Evolutionary conservation across 2,113 vertebrate genomes (phyloP), one percentile per base, ranked within the genome.

Genomic region (Rhagologus leucostigma): DNA sequence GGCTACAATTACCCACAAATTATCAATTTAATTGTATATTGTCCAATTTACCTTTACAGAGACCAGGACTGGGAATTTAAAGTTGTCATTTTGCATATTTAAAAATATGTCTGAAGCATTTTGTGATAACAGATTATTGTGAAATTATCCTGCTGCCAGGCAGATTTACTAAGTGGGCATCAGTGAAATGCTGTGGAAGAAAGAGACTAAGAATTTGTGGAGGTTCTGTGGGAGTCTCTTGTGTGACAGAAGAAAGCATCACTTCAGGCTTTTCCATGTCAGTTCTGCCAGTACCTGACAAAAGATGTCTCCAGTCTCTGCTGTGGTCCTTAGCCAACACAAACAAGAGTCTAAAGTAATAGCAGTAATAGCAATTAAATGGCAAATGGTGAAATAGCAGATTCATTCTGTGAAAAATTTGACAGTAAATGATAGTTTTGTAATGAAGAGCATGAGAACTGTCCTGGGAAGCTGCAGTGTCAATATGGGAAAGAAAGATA

Each of bases 311-410:
- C 46, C 67, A 35, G 67, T 69, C 59, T 62, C 69, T 82, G 4
- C 64, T 65, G 46, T n/a, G 21, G 62, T 84, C 60, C 53, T 76
- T 57, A 53, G 81, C 75, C 93, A 96, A 86, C 33, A 59, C 67
- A 95, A 94, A 70, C 37, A 75, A 56, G 47, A 84, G 27, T 69
- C 37, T 93, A 32, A 88, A 69, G 49, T 49, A 91, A 67, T 18
- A 85, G 52, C 44, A 83, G 29, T 79, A 85, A 87, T 80, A 80
- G 46, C 81, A 65, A 42, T 94, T 90, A 86, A 94, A 86, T 90
- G 57, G 37, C 24, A 65, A 79, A 60, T 77, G 29, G 46, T 86
- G 63, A 80, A 86, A 86, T 50, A 86, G 35, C 63, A 89, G 59
- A 88, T 67, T 59, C 7, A 2, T 75, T 94, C 53, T 76, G 33